Evolutionary conservation across 2,113 vertebrate genomes (phyloP), one percentile per base, ranked within the genome.

Genomic region (Lipophrys pholis): DNA sequence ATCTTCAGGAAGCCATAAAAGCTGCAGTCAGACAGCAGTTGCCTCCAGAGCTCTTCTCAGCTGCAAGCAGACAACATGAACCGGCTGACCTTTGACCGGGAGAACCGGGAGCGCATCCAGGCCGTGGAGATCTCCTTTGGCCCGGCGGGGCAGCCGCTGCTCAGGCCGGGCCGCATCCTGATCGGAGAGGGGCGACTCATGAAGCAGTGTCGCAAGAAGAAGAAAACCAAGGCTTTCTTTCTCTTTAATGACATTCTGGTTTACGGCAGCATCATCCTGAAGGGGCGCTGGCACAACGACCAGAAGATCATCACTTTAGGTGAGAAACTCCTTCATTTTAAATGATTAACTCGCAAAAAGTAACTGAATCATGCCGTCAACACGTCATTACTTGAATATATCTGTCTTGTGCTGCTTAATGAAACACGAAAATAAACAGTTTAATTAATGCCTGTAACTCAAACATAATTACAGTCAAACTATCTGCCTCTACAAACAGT

Each of bases 171-270:
- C 35, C 94, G 96, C 7, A 82, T 97, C 55, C 95, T 98, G 11
- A 76, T 96, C 7, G 97, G 96, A 1, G 95, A 98, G 84, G 97
- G 97, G 2, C 92, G 92, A 50, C 91, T 98, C 82, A 91, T 93
- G 65, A 97, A 97, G 78, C 93, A 95, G 80, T 94, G 96, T 85
- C 95, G 95, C 56, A 95, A 94, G 73, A 95, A 95, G 68, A 90
- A 92, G 3, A 91, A 95, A 70, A 91, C 90, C 0, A 95, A 95
- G 42, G 90, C 91, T n/a, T 97, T 98, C 88, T 97, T 96, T 80
- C 95, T 98, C 21, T 98, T 98, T 90, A 96, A 94, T 0, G 96
- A 98, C 83, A 92, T 96, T 76, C 90, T 98, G 0, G 95, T 97
- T 6, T 98, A 98, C 0, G 95, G 96, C 80, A 96, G 93, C 84